Percentiles rank a stretch among this genome's conserved stretches.
phyloP scores from a whole-genome alignment of 2,113 vertebrate genomes.

The Macquaria australasica region DNA sequence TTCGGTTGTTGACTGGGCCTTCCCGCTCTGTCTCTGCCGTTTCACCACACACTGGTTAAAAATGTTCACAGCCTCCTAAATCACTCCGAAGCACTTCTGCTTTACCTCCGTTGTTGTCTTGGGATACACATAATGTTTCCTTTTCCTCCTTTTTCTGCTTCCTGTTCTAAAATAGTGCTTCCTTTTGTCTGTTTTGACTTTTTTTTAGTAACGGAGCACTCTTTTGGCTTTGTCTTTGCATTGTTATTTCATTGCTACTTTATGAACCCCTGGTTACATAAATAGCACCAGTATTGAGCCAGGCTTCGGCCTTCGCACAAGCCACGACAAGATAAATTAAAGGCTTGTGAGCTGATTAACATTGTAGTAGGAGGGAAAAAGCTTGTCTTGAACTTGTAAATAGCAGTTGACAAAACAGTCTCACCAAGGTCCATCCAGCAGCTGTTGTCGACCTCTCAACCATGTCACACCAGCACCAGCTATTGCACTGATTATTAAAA shows the following conservation, averaged over 20 bases:
- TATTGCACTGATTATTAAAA: not conserved
- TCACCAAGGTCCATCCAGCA: not conserved
- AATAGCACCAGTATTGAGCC: not conserved
- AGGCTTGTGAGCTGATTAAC: not conserved
- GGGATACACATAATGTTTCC: conserved; percentile 39
- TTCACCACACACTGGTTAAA: conserved; percentile 15
- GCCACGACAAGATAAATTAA: not conserved
- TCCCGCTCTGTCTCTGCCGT: conserved; percentile 12
- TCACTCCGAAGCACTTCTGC: conserved; percentile 28
- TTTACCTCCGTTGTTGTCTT: conserved; percentile 24
- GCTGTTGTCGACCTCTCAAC: not conserved
- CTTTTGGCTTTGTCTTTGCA: not conserved
- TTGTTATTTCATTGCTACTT: not conserved
- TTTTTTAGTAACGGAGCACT: conserved; percentile 11
- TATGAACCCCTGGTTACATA: not conserved
- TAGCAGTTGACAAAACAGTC: not conserved
- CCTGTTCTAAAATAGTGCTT: conserved; percentile 49
- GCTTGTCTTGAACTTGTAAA: not conserved
- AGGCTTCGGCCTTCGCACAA: not conserved
- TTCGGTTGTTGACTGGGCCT: conserved; percentile 16
- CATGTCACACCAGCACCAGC: not conserved
- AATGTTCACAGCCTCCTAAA: conserved; percentile 25
- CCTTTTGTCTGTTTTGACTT: conserved; percentile 27
- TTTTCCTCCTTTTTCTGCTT: conserved; percentile 19
- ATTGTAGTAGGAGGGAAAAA: not conserved